Evolutionary conservation across 2,113 vertebrate species (phyloP).

Genomic region (Ceyx margarethae): DNA sequence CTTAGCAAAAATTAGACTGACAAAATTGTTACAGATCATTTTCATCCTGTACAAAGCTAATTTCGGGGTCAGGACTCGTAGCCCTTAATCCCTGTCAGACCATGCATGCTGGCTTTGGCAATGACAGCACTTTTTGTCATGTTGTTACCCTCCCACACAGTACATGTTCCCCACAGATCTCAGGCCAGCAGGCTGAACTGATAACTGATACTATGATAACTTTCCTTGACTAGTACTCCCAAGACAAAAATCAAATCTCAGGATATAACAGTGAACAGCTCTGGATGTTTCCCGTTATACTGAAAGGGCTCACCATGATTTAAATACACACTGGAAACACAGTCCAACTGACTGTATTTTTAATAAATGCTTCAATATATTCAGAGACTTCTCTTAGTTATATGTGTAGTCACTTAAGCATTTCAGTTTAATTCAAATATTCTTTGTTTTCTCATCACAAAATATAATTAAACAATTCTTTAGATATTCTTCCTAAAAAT

Average conservation of each 20-base stretch:
- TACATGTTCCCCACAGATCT: neutral
- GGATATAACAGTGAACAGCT: neutral
- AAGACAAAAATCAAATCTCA: neutral
- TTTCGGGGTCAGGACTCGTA: neutral
- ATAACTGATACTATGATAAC: accelerated
- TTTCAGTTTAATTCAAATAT: neutral
- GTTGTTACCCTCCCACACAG: neutral
- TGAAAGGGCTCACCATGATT: neutral
- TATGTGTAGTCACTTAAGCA: neutral
- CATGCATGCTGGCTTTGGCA: neutral
- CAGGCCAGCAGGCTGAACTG: neutral
- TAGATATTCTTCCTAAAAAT: neutral
- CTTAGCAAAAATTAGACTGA: neutral
- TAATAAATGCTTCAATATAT: neutral
- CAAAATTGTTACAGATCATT: neutral
- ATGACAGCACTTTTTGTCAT: accelerated
- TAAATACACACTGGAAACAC: neutral
- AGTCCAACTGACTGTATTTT: neutral
- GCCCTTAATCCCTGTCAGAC: neutral
- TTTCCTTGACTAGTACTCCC: neutral
- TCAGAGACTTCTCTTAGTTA: neutral
- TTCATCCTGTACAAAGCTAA: neutral
- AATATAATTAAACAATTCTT: neutral
- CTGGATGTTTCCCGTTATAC: neutral
- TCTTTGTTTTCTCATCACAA: neutral